These are phyloP conservation scores for Gila robusta DNA, from an alignment of 2,797 vertebrate species.

Conservation along the genomic window DNA sequence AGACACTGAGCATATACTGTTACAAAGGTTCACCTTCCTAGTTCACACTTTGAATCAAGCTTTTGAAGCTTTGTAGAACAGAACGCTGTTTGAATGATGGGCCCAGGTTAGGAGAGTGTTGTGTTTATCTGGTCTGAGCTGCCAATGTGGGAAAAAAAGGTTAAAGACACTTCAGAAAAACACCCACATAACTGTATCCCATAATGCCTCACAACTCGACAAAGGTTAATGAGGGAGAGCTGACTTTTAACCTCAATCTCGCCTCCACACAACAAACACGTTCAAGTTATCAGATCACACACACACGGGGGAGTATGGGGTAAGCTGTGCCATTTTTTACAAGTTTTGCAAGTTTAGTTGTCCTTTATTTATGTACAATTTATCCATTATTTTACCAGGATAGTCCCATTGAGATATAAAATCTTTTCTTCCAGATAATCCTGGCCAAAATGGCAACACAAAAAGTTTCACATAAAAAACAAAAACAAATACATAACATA, in stretches of 20 bases:
- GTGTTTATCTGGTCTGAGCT: conserved; percentile 25
- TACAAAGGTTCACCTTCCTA: conserved; percentile 17
- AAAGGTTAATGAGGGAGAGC: conserved; percentile 45
- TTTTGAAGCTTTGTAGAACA: not conserved
- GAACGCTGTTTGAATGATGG: not conserved
- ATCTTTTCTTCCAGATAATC: not conserved
- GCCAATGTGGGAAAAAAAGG: conserved; percentile 33
- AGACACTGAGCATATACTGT: conserved; percentile 15
- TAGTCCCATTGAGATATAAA: not conserved
- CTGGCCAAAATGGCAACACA: not conserved
- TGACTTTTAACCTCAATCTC: conserved; percentile 41
- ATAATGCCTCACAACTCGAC: conserved; percentile 29
- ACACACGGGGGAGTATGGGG: not conserved
- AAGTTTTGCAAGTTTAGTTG: not conserved
- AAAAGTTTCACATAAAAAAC: too few relatives aligned
- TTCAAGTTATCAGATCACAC: conserved; percentile 18
- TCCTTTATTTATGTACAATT: not conserved
- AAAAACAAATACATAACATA: not conserved
- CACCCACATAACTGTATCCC: conserved; percentile 43
- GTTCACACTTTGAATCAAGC: conserved; percentile 14
- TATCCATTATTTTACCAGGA: not conserved
- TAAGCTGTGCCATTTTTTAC: conserved; percentile 12
- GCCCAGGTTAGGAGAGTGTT: not conserved
- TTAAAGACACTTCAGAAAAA: conserved; percentile 39
- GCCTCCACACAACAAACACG: conserved; percentile 11